A percentile compares a stretch with the other conserved stretches of the same genome.
These are phyloP conservation scores for Lasioglossum zephyrum DNA, from an alignment of 2,888 invertebrate species.

Conservation along the genomic window DNA sequence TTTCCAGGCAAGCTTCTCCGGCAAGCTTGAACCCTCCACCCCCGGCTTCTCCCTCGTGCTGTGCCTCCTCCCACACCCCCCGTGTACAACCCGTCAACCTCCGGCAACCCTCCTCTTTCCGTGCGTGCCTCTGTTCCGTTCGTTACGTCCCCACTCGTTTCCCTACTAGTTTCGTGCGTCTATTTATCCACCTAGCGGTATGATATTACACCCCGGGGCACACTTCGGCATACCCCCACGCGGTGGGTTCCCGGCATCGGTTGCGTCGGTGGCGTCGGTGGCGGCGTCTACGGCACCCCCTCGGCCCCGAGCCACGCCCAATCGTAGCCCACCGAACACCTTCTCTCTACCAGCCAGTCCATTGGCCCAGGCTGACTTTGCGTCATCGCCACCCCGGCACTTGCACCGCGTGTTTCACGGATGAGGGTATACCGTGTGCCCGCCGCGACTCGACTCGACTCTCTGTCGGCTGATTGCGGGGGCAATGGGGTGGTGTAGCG, in stretches of 20 bases:
- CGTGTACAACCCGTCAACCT: conserved; percentile 29
- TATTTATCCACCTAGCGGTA: conserved; percentile 84
- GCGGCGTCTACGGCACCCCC: conserved; percentile 39
- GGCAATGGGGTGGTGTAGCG: conserved; percentile 61
- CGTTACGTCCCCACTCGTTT: conserved; percentile 55
- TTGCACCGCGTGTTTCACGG: conserved; percentile 72
- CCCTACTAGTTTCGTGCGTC: conserved; percentile 74
- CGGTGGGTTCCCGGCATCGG: conserved; percentile 21
- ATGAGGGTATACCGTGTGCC: conserved; percentile 54
- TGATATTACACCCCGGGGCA: conserved; percentile 84
- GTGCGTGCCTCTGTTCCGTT: conserved; percentile 52
- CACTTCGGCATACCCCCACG: conserved; percentile 73
- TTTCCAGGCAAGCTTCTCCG: conserved; percentile 43
- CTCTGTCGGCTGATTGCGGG: conserved; percentile 66
- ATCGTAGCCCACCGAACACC: conserved; percentile 76
- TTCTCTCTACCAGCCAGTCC: conserved; percentile 76
- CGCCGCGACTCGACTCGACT: conserved; percentile 47
- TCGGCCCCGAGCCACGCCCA: conserved; percentile 78
- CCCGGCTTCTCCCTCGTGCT: background rate
- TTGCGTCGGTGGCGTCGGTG: conserved; percentile 23
- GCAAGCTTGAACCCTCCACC: conserved; percentile 31
- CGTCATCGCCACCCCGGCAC: conserved; percentile 78
- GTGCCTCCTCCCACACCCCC: background rate
- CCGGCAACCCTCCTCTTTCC: conserved; percentile 53
- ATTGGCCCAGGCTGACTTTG: conserved; percentile 83